These are phyloP conservation scores for Agelaius phoeniceus DNA, from an alignment of 2,113 vertebrate species.

Conservation along the genomic window DNA sequence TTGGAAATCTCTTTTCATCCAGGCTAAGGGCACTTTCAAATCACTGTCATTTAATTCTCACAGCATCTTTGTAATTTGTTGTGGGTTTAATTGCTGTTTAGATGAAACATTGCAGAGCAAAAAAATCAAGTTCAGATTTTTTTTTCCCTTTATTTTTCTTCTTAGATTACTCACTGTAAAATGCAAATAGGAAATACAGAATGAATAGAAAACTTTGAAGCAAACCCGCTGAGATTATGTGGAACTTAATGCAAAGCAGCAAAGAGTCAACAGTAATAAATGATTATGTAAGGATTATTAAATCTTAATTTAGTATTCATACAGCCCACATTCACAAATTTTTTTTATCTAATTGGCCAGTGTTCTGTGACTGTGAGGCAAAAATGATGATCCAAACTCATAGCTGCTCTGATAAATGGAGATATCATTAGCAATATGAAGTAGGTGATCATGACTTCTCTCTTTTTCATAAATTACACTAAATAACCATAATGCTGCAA, in stretches of 20 bases:
- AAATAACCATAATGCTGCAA: conserved; percentile 99
- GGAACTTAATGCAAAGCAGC: conserved; percentile 45
- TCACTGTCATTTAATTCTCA: not conserved
- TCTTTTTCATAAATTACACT: conserved; percentile 91
- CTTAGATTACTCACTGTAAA: not conserved
- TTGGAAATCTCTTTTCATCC: not conserved
- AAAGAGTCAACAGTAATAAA: conserved; percentile 60
- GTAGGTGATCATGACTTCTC: conserved; percentile 80
- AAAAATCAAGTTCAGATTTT: not conserved
- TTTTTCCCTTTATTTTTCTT: not conserved
- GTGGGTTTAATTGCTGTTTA: conserved; percentile 4
- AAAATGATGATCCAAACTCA: conserved; percentile 71
- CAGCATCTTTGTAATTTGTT: not conserved
- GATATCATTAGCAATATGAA: conserved; percentile 82
- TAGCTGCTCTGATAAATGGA: conserved; percentile 80
- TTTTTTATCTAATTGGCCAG: conserved; percentile 66
- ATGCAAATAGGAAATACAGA: conserved; percentile 19
- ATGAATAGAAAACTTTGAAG: conserved; percentile 31
- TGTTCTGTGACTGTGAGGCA: conserved; percentile 55
- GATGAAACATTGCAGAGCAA: not conserved
- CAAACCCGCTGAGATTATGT: conserved; percentile 26
- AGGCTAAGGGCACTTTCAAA: not conserved
- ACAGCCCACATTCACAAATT: not conserved
- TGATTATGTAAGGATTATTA: conserved; percentile 52
- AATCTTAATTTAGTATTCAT: conserved; percentile 70